Evolutionary conservation across 1,140 invertebrate genomes (phyloP), one percentile per base, ranked within the genome.

Genomic region (Conus betulinus): DNA sequence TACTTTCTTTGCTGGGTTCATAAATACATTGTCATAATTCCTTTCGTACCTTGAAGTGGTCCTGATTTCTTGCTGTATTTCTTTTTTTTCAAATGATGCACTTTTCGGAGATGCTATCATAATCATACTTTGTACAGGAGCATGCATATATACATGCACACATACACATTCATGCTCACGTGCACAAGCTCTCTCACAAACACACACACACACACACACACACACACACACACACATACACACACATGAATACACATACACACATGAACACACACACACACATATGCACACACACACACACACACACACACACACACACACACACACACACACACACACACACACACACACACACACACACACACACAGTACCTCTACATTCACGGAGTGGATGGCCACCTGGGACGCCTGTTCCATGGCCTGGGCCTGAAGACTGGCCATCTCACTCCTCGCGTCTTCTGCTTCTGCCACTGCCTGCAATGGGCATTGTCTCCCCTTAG

Each of bases 401-500:
- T 71, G 63, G 13, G 74, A 17, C 25, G 53, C 74, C 74, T 85
- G 86, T 13, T 71, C 86, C 79, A 74, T 81, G 55, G 74, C 60
- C 39, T 67, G 82, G 8, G 67, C 71, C 20, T 87, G 74, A 60
- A 88, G 87, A 4, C 55, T 57, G 51, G 71, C 55, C 23, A 87
- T 63, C 67, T 93, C 92, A 52, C 90, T 39, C 63, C 88, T 87
- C 27, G 90, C 90, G 27, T 90, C 92, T 90, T 92, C 91, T 11
- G 90, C 89, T 63, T 93, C 91, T 76, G 89, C 84, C n/a, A 91
- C 57, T 67, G 91, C 90, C 93, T 93, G 85, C 11, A 60, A 60
- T 5, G 87, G n/a, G 52, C 13, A 81, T 23, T n/a, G 55, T 67
- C n/a, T 39, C 39, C 39, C 53, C 20, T 60, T 63, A 25, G 13